Conservation (phyloP, 2,113 vertebrate species). For the Lepidiolamprologus cunningtoni region DNA sequence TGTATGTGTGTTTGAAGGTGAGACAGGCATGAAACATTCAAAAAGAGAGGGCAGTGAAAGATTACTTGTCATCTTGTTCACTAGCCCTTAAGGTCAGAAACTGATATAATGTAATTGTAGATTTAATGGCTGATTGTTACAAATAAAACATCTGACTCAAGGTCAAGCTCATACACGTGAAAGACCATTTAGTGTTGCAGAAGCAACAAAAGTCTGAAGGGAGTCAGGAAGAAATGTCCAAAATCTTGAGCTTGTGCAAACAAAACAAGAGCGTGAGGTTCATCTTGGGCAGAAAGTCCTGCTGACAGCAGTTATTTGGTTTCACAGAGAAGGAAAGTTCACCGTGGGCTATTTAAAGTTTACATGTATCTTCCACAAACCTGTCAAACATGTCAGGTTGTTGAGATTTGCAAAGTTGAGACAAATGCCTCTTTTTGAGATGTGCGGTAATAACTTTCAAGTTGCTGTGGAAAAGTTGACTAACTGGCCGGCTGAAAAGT, state of each 20-base stretch:
- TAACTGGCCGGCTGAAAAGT: neutral
- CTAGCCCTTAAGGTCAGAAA: neutral
- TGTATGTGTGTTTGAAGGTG: neutral
- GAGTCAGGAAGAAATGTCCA: neutral
- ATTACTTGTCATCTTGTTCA: neutral
- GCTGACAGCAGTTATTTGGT: neutral
- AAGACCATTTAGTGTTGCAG: neutral
- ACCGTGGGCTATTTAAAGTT: neutral
- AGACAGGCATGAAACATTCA: neutral
- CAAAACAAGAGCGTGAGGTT: neutral
- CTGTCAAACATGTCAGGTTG: neutral
- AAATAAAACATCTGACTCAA: neutral
- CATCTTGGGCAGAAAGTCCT: neutral
- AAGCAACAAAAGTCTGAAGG: neutral
- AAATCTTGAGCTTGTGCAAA: neutral
- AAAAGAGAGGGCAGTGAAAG: neutral
- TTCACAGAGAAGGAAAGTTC: neutral
- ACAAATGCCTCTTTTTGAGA: neutral
- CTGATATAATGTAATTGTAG: neutral
- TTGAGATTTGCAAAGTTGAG: neutral
- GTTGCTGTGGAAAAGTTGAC: slow-evolving; percentile 27
- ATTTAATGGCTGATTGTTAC: neutral
- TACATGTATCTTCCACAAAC: neutral
- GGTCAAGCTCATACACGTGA: neutral
- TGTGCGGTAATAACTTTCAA: neutral